These are phyloP conservation scores for Frankliniella fusca DNA, from an alignment of 2,888 invertebrate genomes.

Conservation along the genomic window DNA sequence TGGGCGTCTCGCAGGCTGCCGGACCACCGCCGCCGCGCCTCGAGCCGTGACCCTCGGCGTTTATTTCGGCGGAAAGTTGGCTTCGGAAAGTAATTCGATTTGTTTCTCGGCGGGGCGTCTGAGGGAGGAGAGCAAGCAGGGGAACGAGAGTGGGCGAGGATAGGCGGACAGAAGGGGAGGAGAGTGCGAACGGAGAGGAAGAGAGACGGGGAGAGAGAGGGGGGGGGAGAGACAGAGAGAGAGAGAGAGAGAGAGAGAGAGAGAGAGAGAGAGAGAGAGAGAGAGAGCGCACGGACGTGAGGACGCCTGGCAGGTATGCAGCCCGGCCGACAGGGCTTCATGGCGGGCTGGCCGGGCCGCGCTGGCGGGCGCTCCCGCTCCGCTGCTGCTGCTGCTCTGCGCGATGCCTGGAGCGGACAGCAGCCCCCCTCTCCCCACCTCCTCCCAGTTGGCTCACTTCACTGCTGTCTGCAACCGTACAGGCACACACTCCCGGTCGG, in stretches of 20 bases:
- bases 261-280: not conserved
- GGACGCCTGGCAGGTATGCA: not conserved
- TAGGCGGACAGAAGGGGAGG: not conserved
- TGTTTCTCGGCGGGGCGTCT: not conserved
- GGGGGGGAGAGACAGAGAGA: not conserved
- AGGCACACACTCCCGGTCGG: no score
- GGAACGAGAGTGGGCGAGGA: not conserved
- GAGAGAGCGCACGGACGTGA: not conserved
- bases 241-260: not conserved
- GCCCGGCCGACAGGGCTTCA: not conserved
- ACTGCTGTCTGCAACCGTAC: no score
- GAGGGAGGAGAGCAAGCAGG: not conserved
- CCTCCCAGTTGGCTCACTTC: no score
- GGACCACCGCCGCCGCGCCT: not conserved
- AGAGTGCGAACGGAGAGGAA: not conserved
- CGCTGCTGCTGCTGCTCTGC: not conserved
- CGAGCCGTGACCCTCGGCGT: not conserved
- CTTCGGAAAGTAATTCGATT: constrained; percentile 14
- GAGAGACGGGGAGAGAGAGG: not conserved
- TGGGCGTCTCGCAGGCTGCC: not conserved
- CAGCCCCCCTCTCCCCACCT: no score
- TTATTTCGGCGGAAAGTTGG: not conserved
- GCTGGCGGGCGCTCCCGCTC: not conserved
- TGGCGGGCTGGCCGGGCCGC: not conserved
- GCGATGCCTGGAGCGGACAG: not conserved